Conservation (phyloP, 1,140 invertebrate species). For the Adoxophyes honmai region DNA sequence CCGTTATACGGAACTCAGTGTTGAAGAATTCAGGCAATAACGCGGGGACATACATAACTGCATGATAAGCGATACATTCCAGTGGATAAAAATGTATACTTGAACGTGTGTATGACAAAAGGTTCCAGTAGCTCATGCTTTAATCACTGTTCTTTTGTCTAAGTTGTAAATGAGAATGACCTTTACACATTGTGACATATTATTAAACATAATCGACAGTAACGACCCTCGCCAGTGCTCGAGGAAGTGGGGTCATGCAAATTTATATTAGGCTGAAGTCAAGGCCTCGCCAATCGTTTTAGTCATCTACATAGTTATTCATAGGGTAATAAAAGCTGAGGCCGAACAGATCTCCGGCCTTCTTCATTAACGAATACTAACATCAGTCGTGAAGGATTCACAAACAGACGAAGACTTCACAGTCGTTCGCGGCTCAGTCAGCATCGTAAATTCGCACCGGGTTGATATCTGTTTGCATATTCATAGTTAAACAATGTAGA, state of each 20-base stretch:
- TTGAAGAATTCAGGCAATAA: slow-evolving; percentile 7
- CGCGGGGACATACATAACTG: not conserved
- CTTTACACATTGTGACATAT: slow-evolving; percentile 28
- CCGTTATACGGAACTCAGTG: slow-evolving; percentile 1
- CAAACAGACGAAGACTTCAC: not conserved
- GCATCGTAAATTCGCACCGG: slow-evolving; percentile 9
- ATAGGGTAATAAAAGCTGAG: slow-evolving; percentile 62
- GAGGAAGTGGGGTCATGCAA: slow-evolving; percentile 66
- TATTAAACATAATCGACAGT: slow-evolving; percentile 43
- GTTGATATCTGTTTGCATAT: slow-evolving; percentile 48
- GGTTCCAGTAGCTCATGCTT: not conserved
- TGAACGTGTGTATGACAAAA: not conserved
- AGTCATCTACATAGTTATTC: slow-evolving; percentile 54
- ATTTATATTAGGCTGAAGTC: slow-evolving; percentile 69
- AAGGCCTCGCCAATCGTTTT: slow-evolving; percentile 67
- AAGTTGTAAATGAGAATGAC: slow-evolving; percentile 20
- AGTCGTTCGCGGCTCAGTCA: no score
- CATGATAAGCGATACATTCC: not conserved
- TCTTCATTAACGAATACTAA: slow-evolving; percentile 25
- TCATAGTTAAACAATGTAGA: slow-evolving; percentile 61
- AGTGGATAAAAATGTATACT: not conserved
- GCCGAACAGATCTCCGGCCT: slow-evolving; percentile 39
- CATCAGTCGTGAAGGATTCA: not conserved
- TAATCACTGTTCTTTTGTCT: slow-evolving; percentile 11
- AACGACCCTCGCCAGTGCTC: slow-evolving; percentile 50